Base-by-base conservation (phyloP, 2,888 invertebrate species). In the Sinhomidia bicolor region DNA sequence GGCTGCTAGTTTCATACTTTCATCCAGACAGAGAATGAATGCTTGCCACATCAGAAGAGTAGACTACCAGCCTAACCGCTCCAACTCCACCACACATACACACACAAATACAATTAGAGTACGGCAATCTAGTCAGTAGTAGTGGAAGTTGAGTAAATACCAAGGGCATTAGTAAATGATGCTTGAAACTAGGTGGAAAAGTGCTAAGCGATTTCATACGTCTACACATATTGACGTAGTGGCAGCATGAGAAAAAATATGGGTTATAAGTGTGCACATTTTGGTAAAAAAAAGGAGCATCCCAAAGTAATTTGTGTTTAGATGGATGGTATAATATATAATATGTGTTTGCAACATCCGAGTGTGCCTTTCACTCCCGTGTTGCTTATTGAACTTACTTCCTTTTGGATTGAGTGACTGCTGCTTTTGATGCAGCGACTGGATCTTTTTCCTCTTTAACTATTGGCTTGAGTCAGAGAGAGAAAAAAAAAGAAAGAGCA, bases 171-270 rank as follows among this genome's bases (percentile, higher is more conserved):
- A 44, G 76, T 88, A 83, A 88, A 88, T 88, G 88, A 83, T 83
- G 79, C 88, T 83, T 78, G 68, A 88, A 88, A 88, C 57, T 76
- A 88, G 81, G 88, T 83, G 88, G 83, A 65, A 88, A 82, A 88
- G 88, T 88, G 88, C 44, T 88, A 88, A 83, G 78, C 82, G 36
- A 23, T 74, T 14, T 36, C 76, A 26, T 78, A 83, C 29, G 44
- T 78, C 79, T 57, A 7, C 68, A 71, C 51, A 85, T 12, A 85
- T 44, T 17, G 54, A 65, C 17, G 14, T 74, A 26, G 14, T 76
- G n/a, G 20, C 51, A 41, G 32, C 36, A 60, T 5, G 10, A 32
- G 41, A 36, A 76, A 60, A 84, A 51, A 76, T 57, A 41, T 74
- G 51, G 41, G 29, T 47, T 44, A 9, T 17, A 76, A 76, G 29